Base-by-base conservation (phyloP, 2,888 invertebrate species). In the Conistra vaccinii region DNA sequence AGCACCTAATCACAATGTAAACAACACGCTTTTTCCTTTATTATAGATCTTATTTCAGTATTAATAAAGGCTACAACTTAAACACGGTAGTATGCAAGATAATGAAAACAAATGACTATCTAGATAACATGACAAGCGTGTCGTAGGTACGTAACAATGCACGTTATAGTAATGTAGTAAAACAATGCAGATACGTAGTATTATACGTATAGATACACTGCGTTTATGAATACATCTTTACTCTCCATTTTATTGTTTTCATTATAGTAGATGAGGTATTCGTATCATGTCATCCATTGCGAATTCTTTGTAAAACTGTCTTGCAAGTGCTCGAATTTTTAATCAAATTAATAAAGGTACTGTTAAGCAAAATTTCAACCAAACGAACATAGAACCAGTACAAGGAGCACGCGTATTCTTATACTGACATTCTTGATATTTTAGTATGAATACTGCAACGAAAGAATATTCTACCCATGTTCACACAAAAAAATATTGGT, bases 81-180 rank as follows among this genome's bases (percentile, higher is more conserved):
- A 42, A 71, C 72, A 48, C 71, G 67, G 71, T 83, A 85, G 69
- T 80, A 55, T 57, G 61, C 12, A 29, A 71, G 85, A 84, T 84
- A 79, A 85, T 85, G 72, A 60, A 78, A 85, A 85, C 76, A 84
- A 84, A 84, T 77, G 84, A 84, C 81, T 23, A 84, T 85, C 78
- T 76, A 72, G 81, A 81, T 74, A 69, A 83, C 55, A 74, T 76
- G 83, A 85, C 85, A 73, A 68, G 83, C 73, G 62, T 71, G 69
- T 32, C 20, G 76, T 57, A 65, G 65, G 73, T 57, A 65, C 68
- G 73, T 69, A 62, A 66, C 71, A 85, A 79, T 76, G 85, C 60
- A 81, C 39, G 76, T 32, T 84, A 68, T 55, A 69, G 26, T 57
- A 70, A 39, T 26, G 58, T 73, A 62, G 48, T 67, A 81, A 51